Evolutionary conservation across 1,140 invertebrate species (phyloP), one percentile per base, ranked within the genome.

Genomic region (Pseudomyrmex concolor): DNA sequence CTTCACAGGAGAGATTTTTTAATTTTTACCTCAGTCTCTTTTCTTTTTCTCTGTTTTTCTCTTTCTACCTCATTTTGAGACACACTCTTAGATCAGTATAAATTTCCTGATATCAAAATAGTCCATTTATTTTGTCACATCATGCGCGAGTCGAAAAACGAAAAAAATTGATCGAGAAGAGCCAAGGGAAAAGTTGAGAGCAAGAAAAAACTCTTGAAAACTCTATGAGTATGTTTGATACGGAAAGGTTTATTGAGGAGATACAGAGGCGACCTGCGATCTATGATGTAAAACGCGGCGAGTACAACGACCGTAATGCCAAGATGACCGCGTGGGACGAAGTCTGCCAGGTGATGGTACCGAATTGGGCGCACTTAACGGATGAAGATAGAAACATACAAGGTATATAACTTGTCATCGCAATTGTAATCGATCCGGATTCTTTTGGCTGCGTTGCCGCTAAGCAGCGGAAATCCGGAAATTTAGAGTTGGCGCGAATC

Each of bases 321-420:
- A 94, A 94, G 88, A 90, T 89, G 78, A 89, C 88, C 64, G 92
- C 93, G 57, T 94, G 94, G 93, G 84, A 91, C 62, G 91, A 94
- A 81, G 91, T 94, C 59, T 92, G 92, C 82, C 89, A 91, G 85
- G 88, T 90, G 64, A 92, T 94, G 90, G 81, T 92, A 64, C 89
- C 89, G 34, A 91, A 93, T 77, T 94, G 93, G 93, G 88, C 89
- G 48, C 76, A 72, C 57, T 81, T 94, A 66, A 91, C 91, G 48
- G 89, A 91, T 81, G 90, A 91, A 50, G 89, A 93, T 77, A 90
- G 90, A 91, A 91, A 89, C 63, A 85, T 88, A 48, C 90, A 93
- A 94, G 93, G 93, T 94, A 92, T 88, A 86, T 71, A 80, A 34
- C 57, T 59, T 57, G 60, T n/a, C 43, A 43, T 63, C 48, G 76